A percentile compares a stretch with the other conserved stretches of the same genome.
phyloP scores from a whole-genome alignment of 2,888 invertebrate species.

The Nomada hirtipes region DNA sequence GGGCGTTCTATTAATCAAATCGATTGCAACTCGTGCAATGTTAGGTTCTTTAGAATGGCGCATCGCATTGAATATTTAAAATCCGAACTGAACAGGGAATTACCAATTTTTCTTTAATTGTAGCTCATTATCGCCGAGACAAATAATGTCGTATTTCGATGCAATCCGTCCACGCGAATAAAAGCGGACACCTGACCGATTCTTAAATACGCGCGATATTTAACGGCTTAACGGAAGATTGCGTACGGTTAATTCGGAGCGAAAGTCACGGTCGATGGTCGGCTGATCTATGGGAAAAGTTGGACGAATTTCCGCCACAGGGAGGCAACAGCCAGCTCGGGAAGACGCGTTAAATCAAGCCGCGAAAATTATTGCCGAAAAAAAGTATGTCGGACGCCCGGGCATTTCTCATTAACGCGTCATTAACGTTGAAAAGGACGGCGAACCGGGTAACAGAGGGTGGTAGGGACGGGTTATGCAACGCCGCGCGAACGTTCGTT shows the following conservation, averaged over 20 bases:
- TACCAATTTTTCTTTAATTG: too few species aligned
- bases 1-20: neutral
- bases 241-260: slow-evolving; percentile 55
- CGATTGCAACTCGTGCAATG: neutral
- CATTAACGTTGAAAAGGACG: slow-evolving; percentile 62
- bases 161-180: neutral
- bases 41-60: neutral
- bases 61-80: too few species aligned
- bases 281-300: slow-evolving; percentile 43
- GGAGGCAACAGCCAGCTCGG: slow-evolving; percentile 37
- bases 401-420: slow-evolving; percentile 68
- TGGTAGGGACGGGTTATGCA: neutral
- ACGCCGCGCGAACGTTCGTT: slow-evolving; percentile 3
- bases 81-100: neutral
- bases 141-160: too few species aligned
- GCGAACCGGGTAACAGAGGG: slow-evolving; percentile 1
- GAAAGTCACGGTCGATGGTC: slow-evolving; percentile 32
- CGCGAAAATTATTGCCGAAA: slow-evolving; percentile 54
- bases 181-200: neutral
- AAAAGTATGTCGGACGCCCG: slow-evolving; percentile 31
- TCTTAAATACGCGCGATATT: slow-evolving; percentile 16
- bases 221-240: slow-evolving; percentile 30
- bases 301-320: slow-evolving; percentile 16
- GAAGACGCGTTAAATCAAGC: slow-evolving; percentile 47
- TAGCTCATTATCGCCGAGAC: neutral